Evolutionary conservation across 2,888 invertebrate species (phyloP), one percentile per base, ranked within the genome.

Genomic region (Hirtodrosophila alboralis): DNA sequence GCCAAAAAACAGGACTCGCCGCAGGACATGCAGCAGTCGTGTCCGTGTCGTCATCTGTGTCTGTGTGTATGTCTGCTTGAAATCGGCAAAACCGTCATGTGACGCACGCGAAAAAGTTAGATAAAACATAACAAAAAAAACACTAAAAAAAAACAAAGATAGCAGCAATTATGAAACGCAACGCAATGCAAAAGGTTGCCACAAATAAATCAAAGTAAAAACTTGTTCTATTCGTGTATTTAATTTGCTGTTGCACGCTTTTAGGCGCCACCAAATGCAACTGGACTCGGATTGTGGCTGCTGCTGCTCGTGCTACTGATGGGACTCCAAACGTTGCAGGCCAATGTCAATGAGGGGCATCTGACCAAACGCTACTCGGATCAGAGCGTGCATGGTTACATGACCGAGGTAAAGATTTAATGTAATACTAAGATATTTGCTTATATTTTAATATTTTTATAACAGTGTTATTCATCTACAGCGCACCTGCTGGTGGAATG

Each of bases 401-500:
- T 96, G 84, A 95, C 96, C 9, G 96, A 96, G 94, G 96, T 96
- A 92, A 81, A 5, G n/a, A n/a, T n/a, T n/a, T n/a, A n/a, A n/a
- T n/a, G n/a, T n/a, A n/a, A n/a, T n/a, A n/a, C n/a, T n/a, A n/a
- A n/a, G n/a, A n/a, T n/a, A n/a, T n/a, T n/a, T n/a, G n/a, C n/a
- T n/a, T n/a, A n/a, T n/a, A n/a, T n/a, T n/a, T n/a, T 8, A 5
- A 18, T 10, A 6, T 40, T 14, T 1, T 38, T 40, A 21, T 4
- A n/a, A n/a, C n/a, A n/a, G 9, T 9, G 9, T 16, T 1, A 1
- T n/a, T n/a, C 4, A 23, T 91, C n/a, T 92, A 43, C 89, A 96
- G 97, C 93, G 97, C 89, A 96, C 95, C 44, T 97, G 97, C 90
- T 97, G 96, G 96, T 96, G 96, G 95, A 97, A 96, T 90, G 97